These are phyloP conservation scores for Anagyrus pseudococci DNA, from an alignment of 2,888 invertebrate species.

Conservation along the genomic window DNA sequence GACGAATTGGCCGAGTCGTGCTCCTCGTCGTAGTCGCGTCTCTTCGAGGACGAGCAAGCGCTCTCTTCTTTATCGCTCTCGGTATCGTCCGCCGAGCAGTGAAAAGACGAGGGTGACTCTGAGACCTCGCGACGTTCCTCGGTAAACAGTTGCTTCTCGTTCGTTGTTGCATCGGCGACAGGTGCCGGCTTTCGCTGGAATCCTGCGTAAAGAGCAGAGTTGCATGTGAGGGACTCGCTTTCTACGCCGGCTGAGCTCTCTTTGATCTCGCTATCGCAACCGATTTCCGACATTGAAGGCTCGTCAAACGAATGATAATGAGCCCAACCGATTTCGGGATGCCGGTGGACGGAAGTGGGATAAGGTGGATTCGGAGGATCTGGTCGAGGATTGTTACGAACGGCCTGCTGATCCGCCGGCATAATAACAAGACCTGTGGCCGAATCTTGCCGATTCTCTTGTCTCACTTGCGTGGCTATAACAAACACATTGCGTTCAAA, in stretches of 20 bases:
- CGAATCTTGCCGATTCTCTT: slow-evolving; percentile 54
- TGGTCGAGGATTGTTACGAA: slow-evolving; percentile 44
- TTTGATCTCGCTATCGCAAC: not conserved
- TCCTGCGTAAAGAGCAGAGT: slow-evolving; percentile 33
- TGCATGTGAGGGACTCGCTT: slow-evolving; percentile 23
- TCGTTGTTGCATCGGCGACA: slow-evolving; percentile 9
- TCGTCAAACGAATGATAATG: slow-evolving; percentile 22
- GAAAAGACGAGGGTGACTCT: slow-evolving; percentile 4
- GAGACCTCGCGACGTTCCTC: not conserved
- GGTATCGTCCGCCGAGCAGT: not conserved
- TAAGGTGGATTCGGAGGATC: slow-evolving; percentile 47
- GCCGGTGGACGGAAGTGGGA: slow-evolving; percentile 38
- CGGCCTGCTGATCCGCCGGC: slow-evolving; percentile 55
- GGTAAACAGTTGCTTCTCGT: slow-evolving; percentile 14
- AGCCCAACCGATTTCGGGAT: not conserved
- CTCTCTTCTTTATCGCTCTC: slow-evolving; percentile 8
- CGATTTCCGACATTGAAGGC: not conserved
- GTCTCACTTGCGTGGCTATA: slow-evolving; percentile 54
- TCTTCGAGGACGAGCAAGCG: not conserved
- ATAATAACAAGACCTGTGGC: slow-evolving; percentile 54
- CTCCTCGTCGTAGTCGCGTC: slow-evolving; percentile 7
- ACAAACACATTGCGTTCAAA: slow-evolving; percentile 60
- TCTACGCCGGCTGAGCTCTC: slow-evolving; percentile 9
- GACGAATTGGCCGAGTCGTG: slow-evolving; percentile 27
- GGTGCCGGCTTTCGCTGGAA: slow-evolving; percentile 20